Conservation (phyloP, 2,113 vertebrate genomes). For the Ammodytes marinus region DNA sequence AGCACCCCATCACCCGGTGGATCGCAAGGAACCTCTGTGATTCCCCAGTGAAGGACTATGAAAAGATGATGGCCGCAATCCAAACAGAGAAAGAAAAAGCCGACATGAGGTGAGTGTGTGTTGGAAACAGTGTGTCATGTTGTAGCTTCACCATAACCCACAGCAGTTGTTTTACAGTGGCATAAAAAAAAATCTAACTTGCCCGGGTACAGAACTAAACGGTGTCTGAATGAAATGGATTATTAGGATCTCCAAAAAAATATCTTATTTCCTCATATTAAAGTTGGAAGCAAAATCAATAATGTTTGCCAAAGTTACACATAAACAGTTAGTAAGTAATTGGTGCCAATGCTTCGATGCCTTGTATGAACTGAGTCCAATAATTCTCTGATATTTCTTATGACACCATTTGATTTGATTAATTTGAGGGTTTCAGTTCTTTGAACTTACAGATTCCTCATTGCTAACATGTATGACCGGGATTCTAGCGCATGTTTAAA, state of each 20-base stretch:
- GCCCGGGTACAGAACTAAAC: neutral
- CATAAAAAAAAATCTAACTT: neutral
- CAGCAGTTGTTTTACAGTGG: neutral
- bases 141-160: neutral
- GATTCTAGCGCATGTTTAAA: neutral
- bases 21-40: constrained; percentile 86
- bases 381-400: neutral
- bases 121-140: neutral
- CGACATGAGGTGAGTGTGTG: constrained; percentile 86
- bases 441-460: neutral
- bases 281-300: too few species aligned
- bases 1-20: constrained; percentile 97
- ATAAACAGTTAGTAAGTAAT: neutral
- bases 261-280: neutral
- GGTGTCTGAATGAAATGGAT: neutral
- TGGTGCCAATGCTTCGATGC: neutral
- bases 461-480: neutral
- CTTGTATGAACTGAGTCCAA: neutral
- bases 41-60: constrained; percentile 92
- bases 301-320: too few species aligned
- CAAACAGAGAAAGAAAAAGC: constrained; percentile 87
- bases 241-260: neutral
- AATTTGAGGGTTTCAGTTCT: neutral
- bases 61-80: constrained; percentile 91
- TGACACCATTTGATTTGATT: neutral